Base-by-base conservation (phyloP, 2,113 vertebrate species). In the Sorex araneus region DNA sequence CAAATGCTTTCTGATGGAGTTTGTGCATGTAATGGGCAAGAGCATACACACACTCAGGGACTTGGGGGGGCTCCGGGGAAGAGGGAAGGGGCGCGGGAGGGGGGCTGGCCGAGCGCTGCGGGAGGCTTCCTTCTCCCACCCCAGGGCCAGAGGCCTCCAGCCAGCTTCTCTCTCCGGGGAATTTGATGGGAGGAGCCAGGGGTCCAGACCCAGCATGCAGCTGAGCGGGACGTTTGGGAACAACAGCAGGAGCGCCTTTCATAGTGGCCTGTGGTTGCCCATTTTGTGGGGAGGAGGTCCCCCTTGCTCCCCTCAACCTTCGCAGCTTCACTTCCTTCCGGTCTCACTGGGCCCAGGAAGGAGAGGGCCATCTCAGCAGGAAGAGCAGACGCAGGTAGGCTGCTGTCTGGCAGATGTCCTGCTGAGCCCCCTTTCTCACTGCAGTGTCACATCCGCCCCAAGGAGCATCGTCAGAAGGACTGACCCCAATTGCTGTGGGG, bases 1-100 rank as follows among this genome's bases (percentile, higher is more conserved):
- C 98, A 99, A 99, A 99, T 97, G 98, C 98, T 98, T 98, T 99
- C 98, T 99, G 99, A 99, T 99, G 99, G 98, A 99, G 98, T 98
- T 98, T 98, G 98, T 97, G 97, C 98, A 97, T 97, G 98, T 97
- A 98, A 98, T 96, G 97, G 98, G 98, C 98, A 97, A 98, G 98
- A 97, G 98, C 98, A 96, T 98, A 97, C 98, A 98, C 94, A 89
- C 89, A 54, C 90, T 94, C 1, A 0, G 90, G 81, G 84, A n/a
- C 81, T 80, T 3, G 75, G 89, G 71, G 89, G 93, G 91, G 45
- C 19, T 6, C 10, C 0, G 30, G 40, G 63, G 73, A 64, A 10
- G 4, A 5, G 25, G 47, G 0, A 10, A 1, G 73, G 6, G 32
- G 10, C 4, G 34, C 50, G 6, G 6, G 4, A 69, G 28, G 28